phyloP scores from a whole-genome alignment of 2,113 vertebrate species.

The Pimephales promelas region DNA sequence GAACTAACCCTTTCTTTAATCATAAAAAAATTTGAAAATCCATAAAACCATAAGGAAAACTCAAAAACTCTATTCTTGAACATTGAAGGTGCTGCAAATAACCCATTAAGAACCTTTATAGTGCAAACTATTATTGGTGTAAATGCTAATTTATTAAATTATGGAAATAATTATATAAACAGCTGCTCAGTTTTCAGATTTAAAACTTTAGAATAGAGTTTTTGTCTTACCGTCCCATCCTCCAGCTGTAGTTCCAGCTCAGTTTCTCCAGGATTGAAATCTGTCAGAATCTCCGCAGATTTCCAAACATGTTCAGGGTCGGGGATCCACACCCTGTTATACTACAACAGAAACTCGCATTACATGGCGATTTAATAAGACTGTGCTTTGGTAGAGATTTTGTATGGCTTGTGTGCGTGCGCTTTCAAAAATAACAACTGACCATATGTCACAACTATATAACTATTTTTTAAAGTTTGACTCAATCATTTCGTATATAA shows the following conservation, averaged over 20 bases:
- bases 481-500: not conserved
- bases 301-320: conserved; percentile 90
- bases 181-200: not conserved
- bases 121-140: not conserved
- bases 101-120: not conserved
- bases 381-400: not conserved
- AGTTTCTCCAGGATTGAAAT: conserved; percentile 80
- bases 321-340: conserved; percentile 96
- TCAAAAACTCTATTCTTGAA: not conserved
- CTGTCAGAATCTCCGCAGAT: conserved; percentile 88
- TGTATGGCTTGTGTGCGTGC: not conserved
- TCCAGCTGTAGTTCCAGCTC: conserved; percentile 83
- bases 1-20: too few relatives aligned
- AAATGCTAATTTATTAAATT: not conserved
- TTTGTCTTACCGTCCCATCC: conserved; percentile 85
- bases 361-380: not conserved
- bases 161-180: not conserved
- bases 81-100: not conserved
- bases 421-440: not conserved
- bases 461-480: not conserved
- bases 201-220: not conserved
- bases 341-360: conserved; percentile 71
- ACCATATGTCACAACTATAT: conserved; percentile 52
- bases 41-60: not conserved
- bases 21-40: too few relatives aligned